Conservation (phyloP, 2,888 invertebrate species). For the Lapara coniferarum region DNA sequence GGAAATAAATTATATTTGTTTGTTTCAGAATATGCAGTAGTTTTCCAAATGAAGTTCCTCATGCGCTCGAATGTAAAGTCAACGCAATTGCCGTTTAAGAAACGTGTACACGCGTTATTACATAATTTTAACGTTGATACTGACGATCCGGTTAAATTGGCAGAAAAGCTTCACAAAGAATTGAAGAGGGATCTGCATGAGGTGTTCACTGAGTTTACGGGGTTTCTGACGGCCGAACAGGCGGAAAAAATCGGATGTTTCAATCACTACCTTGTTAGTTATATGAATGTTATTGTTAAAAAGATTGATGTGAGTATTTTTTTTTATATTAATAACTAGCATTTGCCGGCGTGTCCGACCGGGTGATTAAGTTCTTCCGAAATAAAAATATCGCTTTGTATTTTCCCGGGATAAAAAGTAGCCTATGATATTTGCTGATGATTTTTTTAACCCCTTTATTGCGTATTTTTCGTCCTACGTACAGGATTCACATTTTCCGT, state of each 20-base stretch:
- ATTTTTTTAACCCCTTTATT: no score
- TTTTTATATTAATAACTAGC: background rate
- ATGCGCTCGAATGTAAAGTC: constrained; percentile 39
- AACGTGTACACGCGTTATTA: constrained; percentile 44
- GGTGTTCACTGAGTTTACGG: constrained; percentile 65
- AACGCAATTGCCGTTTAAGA: constrained; percentile 43
- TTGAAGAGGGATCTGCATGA: constrained; percentile 55
- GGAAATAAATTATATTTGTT: background rate
- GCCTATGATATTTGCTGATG: no score
- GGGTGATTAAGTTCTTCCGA: no score
- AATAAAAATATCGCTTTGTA: no score
- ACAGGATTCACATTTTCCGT: no score
- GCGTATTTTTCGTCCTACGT: no score
- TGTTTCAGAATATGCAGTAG: constrained; percentile 57
- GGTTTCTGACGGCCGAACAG: constrained; percentile 67
- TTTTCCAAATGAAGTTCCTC: constrained; percentile 59
- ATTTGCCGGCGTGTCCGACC: no score
- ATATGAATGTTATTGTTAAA: constrained; percentile 52
- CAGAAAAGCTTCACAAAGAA: constrained; percentile 42
- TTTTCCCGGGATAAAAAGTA: no score
- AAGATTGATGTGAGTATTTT: constrained; percentile 58
- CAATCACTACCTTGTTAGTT: constrained; percentile 63
- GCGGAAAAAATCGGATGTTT: constrained; percentile 60
- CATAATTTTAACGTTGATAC: constrained; percentile 49
- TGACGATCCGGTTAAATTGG: constrained; percentile 49